These are phyloP conservation scores for Poecilia picta DNA, from an alignment of 2,797 vertebrate species.

Conservation along the genomic window DNA sequence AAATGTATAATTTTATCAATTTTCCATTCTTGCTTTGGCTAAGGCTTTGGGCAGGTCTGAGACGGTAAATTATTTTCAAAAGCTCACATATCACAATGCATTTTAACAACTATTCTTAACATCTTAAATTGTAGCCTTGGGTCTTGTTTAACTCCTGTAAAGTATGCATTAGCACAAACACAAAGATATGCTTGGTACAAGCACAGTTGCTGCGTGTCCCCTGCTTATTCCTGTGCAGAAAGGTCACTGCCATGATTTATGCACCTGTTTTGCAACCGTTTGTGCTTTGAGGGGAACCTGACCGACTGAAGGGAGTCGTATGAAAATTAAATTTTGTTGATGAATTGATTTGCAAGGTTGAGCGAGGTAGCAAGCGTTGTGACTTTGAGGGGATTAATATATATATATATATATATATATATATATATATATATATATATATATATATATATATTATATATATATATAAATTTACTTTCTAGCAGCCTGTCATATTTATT, in stretches of 20 bases:
- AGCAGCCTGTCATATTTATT: background rate
- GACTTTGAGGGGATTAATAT: conserved; percentile 25
- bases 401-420: background rate
- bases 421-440: background rate
- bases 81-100: background rate
- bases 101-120: background rate
- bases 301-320: conserved; percentile 57
- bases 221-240: conserved; percentile 55
- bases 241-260: conserved; percentile 77
- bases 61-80: background rate
- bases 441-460: background rate
- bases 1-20: background rate
- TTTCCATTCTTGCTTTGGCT: background rate
- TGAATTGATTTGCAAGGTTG: conserved; percentile 68
- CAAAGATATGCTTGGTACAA: conserved; percentile 34
- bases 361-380: conserved; percentile 34
- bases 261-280: conserved; percentile 65
- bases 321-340: conserved; percentile 66
- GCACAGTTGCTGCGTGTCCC: conserved; percentile 51
- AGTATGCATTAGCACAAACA: background rate
- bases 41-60: background rate
- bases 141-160: conserved; percentile 15
- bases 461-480: background rate
- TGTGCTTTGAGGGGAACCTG: conserved; percentile 65
- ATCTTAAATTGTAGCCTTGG: background rate